Evolutionary conservation across 2,888 invertebrate species (phyloP), one percentile per base, ranked within the genome.

Genomic region (Cacoxenus indagator): DNA sequence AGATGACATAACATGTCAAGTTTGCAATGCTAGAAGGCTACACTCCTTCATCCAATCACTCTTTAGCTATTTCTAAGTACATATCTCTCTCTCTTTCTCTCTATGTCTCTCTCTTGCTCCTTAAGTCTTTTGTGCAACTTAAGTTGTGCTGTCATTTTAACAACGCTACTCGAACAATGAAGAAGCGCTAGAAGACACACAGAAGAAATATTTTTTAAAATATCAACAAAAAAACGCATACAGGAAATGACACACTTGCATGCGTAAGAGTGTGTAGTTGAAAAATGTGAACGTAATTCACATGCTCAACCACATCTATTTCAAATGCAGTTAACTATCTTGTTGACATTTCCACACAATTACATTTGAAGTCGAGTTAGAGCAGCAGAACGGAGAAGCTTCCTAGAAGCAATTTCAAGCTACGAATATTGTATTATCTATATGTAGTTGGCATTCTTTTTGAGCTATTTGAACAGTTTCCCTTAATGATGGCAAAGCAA

Each of bases 131-230:
- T 70, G 61, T 70, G 81, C 73, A 77, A 78, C 78, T 82, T 82
- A 76, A 72, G 71, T 74, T 73, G 76, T 82, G 78, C 79, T 82
- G 79, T 81, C 81, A 79, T 76, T 78, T 80, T 75, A 75, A 77
- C 78, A 26, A 55, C 45, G 51, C 61, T 73, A 71, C 72, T 73
- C 55, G 70, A 70, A 69, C 70, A 51, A 72, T 65, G 62, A 73
- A 69, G 69, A 70, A 70, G 66, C 70, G 70, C 70, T 64, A 70
- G 71, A 66, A 72, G 68, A 64, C 70, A 59, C 70, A 55, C 65
- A 65, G 69, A 61, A 68, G 59, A 72, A 68, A 66, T n/a, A n/a
- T n/a, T n/a, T n/a, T n/a, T n/a, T n/a, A 69, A 77, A 73, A 70
- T 72, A 72, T 67, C 62, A 72, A 75, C 4, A 73, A 62, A 54